Conservation (phyloP, 2,797 vertebrate genomes). For the Lateolabrax maculatus region DNA sequence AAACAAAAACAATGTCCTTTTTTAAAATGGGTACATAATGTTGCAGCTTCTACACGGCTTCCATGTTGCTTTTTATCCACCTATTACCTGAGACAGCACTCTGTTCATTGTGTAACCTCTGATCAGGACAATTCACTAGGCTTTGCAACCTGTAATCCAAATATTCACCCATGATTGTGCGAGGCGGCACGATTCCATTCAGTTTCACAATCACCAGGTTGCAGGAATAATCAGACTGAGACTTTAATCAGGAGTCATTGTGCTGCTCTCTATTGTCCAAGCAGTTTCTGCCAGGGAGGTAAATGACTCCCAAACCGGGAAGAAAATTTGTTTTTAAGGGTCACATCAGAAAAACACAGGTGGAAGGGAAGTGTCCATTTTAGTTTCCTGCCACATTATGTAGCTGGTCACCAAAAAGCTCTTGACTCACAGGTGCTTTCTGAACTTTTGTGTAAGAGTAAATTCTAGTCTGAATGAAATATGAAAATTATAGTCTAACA, state of each 20-base stretch:
- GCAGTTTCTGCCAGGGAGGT: conserved; percentile 30
- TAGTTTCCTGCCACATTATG: neutral
- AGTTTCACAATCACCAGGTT: conserved; percentile 53
- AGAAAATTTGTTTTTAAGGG: conserved; percentile 35
- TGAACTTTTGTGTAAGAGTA: conserved; percentile 23
- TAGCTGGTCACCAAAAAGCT: conserved; percentile 14
- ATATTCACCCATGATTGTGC: conserved; percentile 58
- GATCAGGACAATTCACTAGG: conserved; percentile 18
- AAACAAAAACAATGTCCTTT: neutral
- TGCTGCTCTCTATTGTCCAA: conserved; percentile 54
- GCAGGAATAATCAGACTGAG: conserved; percentile 60
- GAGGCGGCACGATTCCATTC: conserved; percentile 36
- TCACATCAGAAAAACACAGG: conserved; percentile 35
- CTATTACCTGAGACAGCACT: neutral
- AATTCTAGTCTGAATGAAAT: conserved; percentile 12
- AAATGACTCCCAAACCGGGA: conserved; percentile 49
- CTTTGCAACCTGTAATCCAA: conserved; percentile 54
- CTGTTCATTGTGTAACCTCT: conserved; percentile 31
- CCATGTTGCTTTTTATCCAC: neutral
- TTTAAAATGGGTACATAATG: neutral
- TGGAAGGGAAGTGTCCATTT: neutral
- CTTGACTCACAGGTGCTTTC: conserved; percentile 13
- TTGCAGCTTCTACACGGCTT: neutral
- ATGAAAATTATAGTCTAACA: conserved; percentile 10
- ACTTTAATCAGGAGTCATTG: conserved; percentile 73